A percentile compares a stretch with the other conserved stretches of the same genome.
phyloP scores from a whole-genome alignment of 1,140 invertebrate species.

The Wasmannia auropunctata region DNA sequence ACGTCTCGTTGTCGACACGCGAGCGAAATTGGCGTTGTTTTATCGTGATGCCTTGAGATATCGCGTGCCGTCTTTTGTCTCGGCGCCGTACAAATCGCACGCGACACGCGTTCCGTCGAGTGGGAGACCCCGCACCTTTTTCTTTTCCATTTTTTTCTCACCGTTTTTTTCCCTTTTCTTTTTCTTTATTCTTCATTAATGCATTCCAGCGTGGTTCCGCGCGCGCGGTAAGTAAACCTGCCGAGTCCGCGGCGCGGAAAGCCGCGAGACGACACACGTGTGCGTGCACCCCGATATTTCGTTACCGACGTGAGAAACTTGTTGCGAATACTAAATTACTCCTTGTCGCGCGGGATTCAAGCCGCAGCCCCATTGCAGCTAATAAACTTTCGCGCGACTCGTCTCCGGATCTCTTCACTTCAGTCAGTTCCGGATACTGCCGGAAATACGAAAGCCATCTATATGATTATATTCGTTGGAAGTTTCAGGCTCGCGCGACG shows the following conservation, averaged over 20 bases:
- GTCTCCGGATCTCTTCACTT: conserved; percentile 19
- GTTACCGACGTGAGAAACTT: conserved; percentile 43
- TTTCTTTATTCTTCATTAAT: background rate
- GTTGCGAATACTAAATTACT: conserved; percentile 54
- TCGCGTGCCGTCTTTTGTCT: conserved; percentile 15
- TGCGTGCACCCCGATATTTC: conserved; percentile 59
- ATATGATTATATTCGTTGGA: background rate
- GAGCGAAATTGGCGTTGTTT: conserved; percentile 33
- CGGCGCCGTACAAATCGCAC: conserved; percentile 10
- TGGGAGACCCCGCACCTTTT: background rate
- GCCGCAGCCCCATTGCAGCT: background rate
- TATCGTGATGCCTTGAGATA: conserved; percentile 20
- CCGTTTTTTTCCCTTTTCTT: background rate
- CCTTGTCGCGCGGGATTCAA: conserved; percentile 37
- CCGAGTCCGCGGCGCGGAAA: background rate
- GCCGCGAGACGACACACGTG: conserved; percentile 33
- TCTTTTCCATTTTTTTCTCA: background rate
- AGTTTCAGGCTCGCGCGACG: background rate
- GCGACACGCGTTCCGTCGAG: background rate
- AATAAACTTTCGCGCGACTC: conserved; percentile 39
- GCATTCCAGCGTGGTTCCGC: background rate
- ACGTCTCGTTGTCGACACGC: background rate
- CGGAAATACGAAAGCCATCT: background rate
- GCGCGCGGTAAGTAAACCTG: conserved; percentile 7
- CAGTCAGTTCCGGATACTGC: background rate